Evolutionary conservation across 2,888 invertebrate genomes (phyloP), one percentile per base, ranked within the genome.

Genomic region (Nineta flava): DNA sequence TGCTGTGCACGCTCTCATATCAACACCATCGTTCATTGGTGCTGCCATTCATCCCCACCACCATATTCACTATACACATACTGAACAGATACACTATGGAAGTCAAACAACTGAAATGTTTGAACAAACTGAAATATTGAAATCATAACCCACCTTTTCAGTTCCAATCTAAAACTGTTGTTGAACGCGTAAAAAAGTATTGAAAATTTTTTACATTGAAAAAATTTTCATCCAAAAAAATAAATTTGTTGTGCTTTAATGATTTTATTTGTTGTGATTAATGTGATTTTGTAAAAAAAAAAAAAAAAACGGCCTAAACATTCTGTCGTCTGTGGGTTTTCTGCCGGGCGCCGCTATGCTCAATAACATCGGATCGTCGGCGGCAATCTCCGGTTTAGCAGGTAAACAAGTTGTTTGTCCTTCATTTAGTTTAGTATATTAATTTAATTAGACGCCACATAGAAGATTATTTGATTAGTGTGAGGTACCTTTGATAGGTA

Each of bases 261-360:
- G 32, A 9, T 32, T 32, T 32, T 32, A 9, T 32, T 32, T 32
- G 32, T 7, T 32, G 32, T 32, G 41, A 13, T 41, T 13, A 6
- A 15, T 7, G 7, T 7, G 43, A 4, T 43, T 43, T 43, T 15
- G 15, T 43, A 15, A 12, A 43, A n/a, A n/a, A n/a, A n/a, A n/a
- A n/a, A 49, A 44, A 26, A 7, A 26, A 35, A 49, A 49, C 49
- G 49, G 49, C 49, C 49, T 49, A 45, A 49, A n/a, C 49, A 49
- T 49, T 49, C 45, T 49, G 49, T 49, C 49, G 34, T 49, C 49
- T 15, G 49, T 49, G 49, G 49, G 49, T 17, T 49, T 49, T 49
- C 44, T 49, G n/a, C 45, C 49, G 34, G 49, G 49, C 17, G 49
- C 49, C 19, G 49, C 49, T 31, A 49, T 49, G 49, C 49, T 49